Evolutionary conservation across 2,113 vertebrate genomes (phyloP).

Genomic region (Myodes glareolus): DNA sequence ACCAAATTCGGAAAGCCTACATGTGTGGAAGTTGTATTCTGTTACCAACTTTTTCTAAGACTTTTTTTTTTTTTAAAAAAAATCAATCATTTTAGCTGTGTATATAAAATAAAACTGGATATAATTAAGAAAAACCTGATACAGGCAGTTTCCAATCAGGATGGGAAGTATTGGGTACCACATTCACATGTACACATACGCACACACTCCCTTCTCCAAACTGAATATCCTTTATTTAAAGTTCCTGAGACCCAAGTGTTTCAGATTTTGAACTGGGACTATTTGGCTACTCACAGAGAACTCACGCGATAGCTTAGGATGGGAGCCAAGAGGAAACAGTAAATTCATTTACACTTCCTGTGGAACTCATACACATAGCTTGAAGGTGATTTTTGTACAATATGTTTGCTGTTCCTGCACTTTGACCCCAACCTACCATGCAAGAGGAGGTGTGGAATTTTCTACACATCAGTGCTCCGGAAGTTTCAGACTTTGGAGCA

Average conservation of each 20-base stretch:
- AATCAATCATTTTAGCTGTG: not conserved
- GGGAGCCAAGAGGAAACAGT: not conserved
- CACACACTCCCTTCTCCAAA: not conserved
- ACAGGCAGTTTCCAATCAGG: not conserved
- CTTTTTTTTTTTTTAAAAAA: not conserved
- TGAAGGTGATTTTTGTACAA: not conserved
- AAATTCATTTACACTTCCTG: not conserved
- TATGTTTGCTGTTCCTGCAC: not conserved
- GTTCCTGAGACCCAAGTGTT: not conserved
- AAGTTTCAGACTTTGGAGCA: not conserved
- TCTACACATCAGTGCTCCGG: not conserved
- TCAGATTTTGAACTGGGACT: not conserved
- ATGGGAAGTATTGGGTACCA: not conserved
- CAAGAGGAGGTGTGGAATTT: not conserved
- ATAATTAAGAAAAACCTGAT: not conserved
- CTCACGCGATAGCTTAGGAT: not conserved
- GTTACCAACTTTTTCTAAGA: not conserved
- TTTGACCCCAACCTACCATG: not conserved
- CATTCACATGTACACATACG: no score
- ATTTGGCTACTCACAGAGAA: not conserved
- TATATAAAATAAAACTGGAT: conserved; percentile 25
- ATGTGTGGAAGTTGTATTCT: not conserved
- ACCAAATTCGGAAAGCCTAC: not conserved
- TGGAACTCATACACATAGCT: not conserved
- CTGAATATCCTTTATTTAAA: not conserved